Evolutionary conservation across 2,113 vertebrate genomes (phyloP).

Genomic region (Caranx melampygus): DNA sequence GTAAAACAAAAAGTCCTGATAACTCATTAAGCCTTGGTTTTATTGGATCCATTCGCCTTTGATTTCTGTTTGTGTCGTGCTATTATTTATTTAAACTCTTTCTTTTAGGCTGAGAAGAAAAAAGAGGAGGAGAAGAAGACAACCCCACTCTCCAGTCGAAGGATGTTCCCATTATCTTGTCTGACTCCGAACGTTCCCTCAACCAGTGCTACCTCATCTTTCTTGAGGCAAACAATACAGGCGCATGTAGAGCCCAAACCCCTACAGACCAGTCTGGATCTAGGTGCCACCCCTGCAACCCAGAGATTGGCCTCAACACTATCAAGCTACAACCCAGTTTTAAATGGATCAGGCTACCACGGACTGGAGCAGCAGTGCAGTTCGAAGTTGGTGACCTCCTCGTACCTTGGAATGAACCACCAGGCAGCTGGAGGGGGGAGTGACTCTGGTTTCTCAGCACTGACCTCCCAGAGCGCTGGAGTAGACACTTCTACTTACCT

Average conservation of each 20-base stretch:
- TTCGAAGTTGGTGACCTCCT: slow-evolving; percentile 52
- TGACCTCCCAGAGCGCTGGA: slow-evolving; percentile 73
- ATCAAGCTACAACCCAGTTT: slow-evolving; percentile 78
- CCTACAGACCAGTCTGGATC: slow-evolving; percentile 80
- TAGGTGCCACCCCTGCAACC: slow-evolving; percentile 69
- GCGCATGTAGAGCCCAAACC: slow-evolving; percentile 83
- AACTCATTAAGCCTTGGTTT: slow-evolving; percentile 6
- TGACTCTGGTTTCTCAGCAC: slow-evolving; percentile 73
- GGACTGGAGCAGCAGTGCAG: slow-evolving; percentile 72
- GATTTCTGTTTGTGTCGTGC: slow-evolving; percentile 20
- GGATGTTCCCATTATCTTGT: slow-evolving; percentile 88
- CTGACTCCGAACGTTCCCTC: slow-evolving; percentile 86
- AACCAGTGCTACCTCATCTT: slow-evolving; percentile 83
- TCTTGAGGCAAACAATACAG: slow-evolving; percentile 83
- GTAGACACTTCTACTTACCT: slow-evolving; percentile 77
- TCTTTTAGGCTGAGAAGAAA: slow-evolving; percentile 89
- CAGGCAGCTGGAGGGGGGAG: slow-evolving; percentile 66
- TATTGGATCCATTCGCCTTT: slow-evolving; percentile 5
- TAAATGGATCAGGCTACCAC: slow-evolving; percentile 83
- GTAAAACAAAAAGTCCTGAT: slow-evolving; percentile 20
- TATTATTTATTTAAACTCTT: slow-evolving; percentile 45
- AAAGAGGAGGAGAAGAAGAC: slow-evolving; percentile 91
- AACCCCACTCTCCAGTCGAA: slow-evolving; percentile 89
- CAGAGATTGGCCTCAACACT: slow-evolving; percentile 80
- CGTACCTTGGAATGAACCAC: slow-evolving; percentile 73